Conservation (phyloP, 2,113 vertebrate species). For the Pampusana beccarii region DNA sequence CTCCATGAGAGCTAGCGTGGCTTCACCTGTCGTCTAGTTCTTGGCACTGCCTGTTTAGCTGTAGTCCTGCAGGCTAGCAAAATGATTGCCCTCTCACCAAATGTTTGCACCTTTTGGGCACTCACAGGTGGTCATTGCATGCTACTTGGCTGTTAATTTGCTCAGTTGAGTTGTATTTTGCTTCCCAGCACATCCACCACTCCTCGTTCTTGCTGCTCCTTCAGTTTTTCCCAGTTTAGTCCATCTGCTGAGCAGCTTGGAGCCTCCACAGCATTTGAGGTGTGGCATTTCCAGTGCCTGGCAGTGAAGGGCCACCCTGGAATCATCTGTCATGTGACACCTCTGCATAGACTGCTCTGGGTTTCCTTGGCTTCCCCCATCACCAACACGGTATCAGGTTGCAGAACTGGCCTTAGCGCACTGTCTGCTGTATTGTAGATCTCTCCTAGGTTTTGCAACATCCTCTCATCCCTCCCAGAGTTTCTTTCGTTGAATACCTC, state of each 20-base stretch:
- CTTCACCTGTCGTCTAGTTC: background rate
- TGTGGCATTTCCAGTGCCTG: conserved; percentile 8
- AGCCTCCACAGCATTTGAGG: background rate
- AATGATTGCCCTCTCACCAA: background rate
- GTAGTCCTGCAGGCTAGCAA: background rate
- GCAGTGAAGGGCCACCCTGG: background rate
- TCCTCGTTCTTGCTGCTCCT: background rate
- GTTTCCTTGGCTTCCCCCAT: conserved; percentile 51
- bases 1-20: background rate
- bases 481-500: background rate
- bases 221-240: background rate
- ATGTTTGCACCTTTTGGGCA: background rate
- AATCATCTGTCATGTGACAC: conserved; percentile 20
- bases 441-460: background rate
- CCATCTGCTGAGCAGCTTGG: background rate
- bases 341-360: conserved; percentile 3
- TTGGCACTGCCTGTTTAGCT: background rate
- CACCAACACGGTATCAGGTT: background rate
- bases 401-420: background rate
- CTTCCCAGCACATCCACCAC: background rate
- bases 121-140: fast-evolving
- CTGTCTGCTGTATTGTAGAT: conserved; percentile 9
- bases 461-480: background rate
- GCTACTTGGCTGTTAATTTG: background rate
- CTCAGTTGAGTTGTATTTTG: background rate